A percentile compares a stretch with the other conserved stretches of the same genome.
phyloP scores from a whole-genome alignment of 2,113 vertebrate genomes.

The Menidia beryllina region DNA sequence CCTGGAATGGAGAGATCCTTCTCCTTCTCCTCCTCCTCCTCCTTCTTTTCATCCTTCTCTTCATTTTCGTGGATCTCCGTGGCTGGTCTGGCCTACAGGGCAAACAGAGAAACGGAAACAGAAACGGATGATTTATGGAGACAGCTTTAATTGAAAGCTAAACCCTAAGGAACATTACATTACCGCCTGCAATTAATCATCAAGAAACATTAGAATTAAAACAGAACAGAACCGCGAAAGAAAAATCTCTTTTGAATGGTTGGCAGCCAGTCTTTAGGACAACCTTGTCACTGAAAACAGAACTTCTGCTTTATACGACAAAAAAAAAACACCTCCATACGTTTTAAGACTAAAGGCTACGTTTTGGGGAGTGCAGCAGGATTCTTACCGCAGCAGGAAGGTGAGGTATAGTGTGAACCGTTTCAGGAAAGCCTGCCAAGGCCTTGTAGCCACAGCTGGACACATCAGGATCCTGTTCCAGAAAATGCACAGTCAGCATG shows the following conservation, averaged over 20 bases:
- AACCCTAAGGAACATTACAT: too few species aligned
- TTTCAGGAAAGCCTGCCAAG: constrained; percentile 86
- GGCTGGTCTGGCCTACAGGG: constrained; percentile 83
- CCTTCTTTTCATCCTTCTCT: constrained; percentile 67
- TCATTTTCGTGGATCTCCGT: constrained; percentile 46
- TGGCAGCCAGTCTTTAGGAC: too few species aligned
- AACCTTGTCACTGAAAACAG: too few species aligned
- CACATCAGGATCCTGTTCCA: constrained; percentile 85
- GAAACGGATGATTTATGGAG: background rate
- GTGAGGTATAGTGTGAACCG: constrained; percentile 86
- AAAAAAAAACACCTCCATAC: too few species aligned
- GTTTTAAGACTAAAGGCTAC: too few species aligned
- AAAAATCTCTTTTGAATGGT: too few species aligned
- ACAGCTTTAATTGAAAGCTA: too few species aligned
- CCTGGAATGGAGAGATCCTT: constrained; percentile 87
- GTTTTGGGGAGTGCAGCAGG: background rate
- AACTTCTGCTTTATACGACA: too few species aligned
- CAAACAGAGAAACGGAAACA: background rate
- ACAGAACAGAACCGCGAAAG: too few species aligned
- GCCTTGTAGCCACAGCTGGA: constrained; percentile 89
- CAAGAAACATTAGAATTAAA: too few species aligned
- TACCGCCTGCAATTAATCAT: too few species aligned
- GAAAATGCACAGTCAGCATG: background rate
- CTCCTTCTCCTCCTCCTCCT: constrained; percentile 80
- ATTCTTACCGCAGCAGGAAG: constrained; percentile 88